Evolutionary conservation across 2,113 vertebrate species (phyloP), one percentile per base, ranked within the genome.

Genomic region (Chionodraco myersi): DNA sequence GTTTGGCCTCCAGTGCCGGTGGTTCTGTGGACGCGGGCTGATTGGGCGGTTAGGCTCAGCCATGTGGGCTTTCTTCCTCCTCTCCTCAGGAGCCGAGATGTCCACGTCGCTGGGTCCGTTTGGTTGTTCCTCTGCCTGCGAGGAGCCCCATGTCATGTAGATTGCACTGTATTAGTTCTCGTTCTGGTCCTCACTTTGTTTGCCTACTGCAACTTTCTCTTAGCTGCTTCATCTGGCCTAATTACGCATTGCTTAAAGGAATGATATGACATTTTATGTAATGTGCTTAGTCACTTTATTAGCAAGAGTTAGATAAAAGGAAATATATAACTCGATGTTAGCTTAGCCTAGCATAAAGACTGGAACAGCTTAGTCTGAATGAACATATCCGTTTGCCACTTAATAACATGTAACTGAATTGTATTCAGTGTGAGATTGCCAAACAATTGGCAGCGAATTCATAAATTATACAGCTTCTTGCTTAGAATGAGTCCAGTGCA

Each of bases 1-100:
- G 93, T 88, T 80, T 82, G 94, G 85, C 92, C 81, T 87, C 13
- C 54, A 83, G 75, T 84, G 88, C 82, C 71, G 75, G 92, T 88
- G 92, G 94, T 94, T 93, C 90, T 90, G 91, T 77, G 93, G 92
- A 93, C 83, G 71, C 72, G 86, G 88, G 91, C 92, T 94, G 92
- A 88, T 87, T 92, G 91, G 88, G 81, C 76, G 67, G 77, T 84
- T 49, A 64, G 90, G 86, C 87, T 87, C 84, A 81, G 86, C 82
- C 86, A 89, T 94, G 90, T 92, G 91, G 91, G 90, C 90, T 91
- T 84, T 91, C 86, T 84, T 89, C 84, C 79, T 89, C 86, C 79
- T 81, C 77, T 90, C 73, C 88, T 88, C 72, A 63, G 87, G 91
- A 93, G 89, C 91, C 87, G 75, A 83, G 80, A 88, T 92, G 92